Evolutionary conservation across 2,888 invertebrate species (phyloP).

Genomic region (Dioctria rufipes): DNA sequence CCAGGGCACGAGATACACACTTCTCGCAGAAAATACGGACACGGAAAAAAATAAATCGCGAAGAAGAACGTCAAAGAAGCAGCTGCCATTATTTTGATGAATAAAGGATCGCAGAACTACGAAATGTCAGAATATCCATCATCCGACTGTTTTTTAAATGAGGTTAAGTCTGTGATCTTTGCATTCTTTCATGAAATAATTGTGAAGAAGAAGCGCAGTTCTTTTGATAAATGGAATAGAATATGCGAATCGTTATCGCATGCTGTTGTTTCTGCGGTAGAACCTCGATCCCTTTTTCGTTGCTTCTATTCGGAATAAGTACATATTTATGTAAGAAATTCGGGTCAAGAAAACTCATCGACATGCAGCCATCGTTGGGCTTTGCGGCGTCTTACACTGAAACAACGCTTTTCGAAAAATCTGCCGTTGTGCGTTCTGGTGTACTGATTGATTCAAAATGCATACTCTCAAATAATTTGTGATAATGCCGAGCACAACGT

Average conservation of each 20-base stretch:
- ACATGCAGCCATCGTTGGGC: background rate
- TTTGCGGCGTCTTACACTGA: background rate
- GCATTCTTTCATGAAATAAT: background rate
- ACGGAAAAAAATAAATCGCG: no score
- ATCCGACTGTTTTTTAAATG: constrained; percentile 5
- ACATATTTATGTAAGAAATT: background rate
- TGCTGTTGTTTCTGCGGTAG: background rate
- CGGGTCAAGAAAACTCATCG: background rate
- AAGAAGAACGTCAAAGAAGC: constrained; percentile 7
- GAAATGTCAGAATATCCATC: constrained; percentile 7
- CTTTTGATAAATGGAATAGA: background rate
- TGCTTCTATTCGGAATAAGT: background rate
- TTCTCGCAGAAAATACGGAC: background rate
- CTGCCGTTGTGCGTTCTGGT: background rate
- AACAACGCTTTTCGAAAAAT: background rate
- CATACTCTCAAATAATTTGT: constrained; percentile 57
- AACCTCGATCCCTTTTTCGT: background rate
- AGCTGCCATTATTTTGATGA: background rate
- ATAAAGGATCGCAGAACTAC: background rate
- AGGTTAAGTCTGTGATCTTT: background rate
- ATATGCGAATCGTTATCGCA: background rate
- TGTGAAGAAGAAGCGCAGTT: background rate
- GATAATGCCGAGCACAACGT: constrained; percentile 60
- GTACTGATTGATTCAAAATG: background rate
- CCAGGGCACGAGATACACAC: constrained; percentile 2